Conservation (phyloP, 1,140 invertebrate genomes). For the Pachypeltis micranthus region DNA sequence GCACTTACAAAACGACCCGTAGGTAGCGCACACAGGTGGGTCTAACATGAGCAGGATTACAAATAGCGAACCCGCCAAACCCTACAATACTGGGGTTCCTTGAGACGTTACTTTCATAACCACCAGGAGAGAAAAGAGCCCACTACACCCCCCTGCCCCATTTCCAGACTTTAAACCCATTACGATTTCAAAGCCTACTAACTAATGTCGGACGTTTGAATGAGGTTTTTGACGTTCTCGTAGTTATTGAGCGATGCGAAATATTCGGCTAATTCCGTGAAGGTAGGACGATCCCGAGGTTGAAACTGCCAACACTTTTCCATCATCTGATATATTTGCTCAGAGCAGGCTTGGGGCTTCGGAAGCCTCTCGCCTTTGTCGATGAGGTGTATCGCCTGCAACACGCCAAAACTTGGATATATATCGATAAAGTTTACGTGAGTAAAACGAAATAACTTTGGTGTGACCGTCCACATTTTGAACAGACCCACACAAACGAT, state of each 20-base stretch:
- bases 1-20: no score
- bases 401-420: no score
- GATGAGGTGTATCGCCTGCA: constrained; percentile 67
- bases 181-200: no score
- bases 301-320: constrained; percentile 77
- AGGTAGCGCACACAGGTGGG: no score
- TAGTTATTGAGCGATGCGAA: constrained; percentile 64
- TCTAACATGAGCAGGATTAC: no score
- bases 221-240: constrained; percentile 50
- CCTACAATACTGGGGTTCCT: no score
- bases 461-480: background rate
- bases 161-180: no score
- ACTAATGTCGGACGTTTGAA: constrained; percentile 34
- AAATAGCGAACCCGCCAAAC: no score
- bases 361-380: constrained; percentile 61
- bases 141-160: no score
- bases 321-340: constrained; percentile 78
- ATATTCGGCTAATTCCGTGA: constrained; percentile 60
- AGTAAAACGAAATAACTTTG: background rate
- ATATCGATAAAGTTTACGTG: background rate
- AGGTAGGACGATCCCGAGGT: constrained; percentile 64
- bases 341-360: constrained; percentile 69
- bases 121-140: no score
- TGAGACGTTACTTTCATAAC: no score
- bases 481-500: background rate